phyloP scores from a whole-genome alignment of 2,888 invertebrate genomes.

The Amiota minor region DNA sequence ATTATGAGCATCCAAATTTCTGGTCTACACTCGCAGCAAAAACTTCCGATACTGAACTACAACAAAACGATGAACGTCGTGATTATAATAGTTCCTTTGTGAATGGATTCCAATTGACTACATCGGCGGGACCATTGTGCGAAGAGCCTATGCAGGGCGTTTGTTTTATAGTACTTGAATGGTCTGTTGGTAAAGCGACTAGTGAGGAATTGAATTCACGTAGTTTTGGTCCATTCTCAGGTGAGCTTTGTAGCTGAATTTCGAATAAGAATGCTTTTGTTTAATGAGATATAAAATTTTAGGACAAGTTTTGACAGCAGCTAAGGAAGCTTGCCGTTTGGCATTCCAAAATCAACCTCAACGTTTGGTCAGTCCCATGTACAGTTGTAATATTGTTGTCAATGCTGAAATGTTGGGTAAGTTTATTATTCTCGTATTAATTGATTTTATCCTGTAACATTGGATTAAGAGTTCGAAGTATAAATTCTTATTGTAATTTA shows the following conservation, averaged over 20 bases:
- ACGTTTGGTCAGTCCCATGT: conserved; percentile 96
- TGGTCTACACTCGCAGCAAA: conserved; percentile 72
- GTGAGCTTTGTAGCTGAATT: conserved; percentile 62
- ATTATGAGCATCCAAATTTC: conserved; percentile 78
- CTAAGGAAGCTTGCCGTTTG: conserved; percentile 89
- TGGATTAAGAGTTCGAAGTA: neutral
- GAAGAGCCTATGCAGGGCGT: conserved; percentile 98
- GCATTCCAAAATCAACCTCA: conserved; percentile 93
- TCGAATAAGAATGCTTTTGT: neutral
- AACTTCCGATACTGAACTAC: conserved; percentile 49
- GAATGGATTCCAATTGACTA: conserved; percentile 90
- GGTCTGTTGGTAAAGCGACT: conserved; percentile 76
- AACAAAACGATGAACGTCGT: conserved; percentile 75
- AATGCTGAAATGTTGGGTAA: conserved; percentile 91
- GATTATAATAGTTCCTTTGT: conserved; percentile 86
- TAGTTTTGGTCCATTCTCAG: conserved; percentile 75
- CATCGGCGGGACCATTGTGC: conserved; percentile 93
- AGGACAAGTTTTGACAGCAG: conserved; percentile 93
- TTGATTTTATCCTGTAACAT: neutral
- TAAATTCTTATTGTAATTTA: neutral
- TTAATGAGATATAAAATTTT: conserved; percentile 52
- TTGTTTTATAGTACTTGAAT: conserved; percentile 90
- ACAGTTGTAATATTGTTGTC: conserved; percentile 85
- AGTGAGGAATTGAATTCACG: conserved; percentile 71
- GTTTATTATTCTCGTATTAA: conserved; percentile 66